Evolutionary conservation across 2,888 invertebrate species (phyloP), one percentile per base, ranked within the genome.

Genomic region (Drosophila cognata): DNA sequence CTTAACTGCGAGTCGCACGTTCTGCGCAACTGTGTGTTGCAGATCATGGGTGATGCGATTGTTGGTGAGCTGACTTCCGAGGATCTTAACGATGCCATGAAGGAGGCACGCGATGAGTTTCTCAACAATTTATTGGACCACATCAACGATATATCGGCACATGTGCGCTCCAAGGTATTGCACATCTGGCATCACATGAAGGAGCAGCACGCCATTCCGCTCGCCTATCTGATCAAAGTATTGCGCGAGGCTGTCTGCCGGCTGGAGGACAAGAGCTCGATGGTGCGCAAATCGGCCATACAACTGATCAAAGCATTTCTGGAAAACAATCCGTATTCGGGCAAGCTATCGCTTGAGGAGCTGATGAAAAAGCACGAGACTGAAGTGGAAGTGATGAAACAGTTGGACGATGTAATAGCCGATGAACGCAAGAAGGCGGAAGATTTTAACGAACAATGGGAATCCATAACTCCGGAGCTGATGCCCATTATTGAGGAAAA

Each of bases 301-400:
- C 86, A 91, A 57, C 58, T 93, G 28, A 92, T 94, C 3, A 93
- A 95, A 93, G 94, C 96, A 21, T 96, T 98, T 92, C 93, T 99
- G 48, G 96, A 97, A 92, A 95, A 95, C 79, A 99, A 99, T 94
- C 97, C 97, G 6, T 99, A 96, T 93, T 96, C 97, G n/a, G 95
- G 96, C 0, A 95, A 96, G 94, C 71, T 93, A 0, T 91, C 92
- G 1, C 70, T 92, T 7, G 94, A 94, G 61, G 95, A 96, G 80
- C 92, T 97, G 28, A 94, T 95, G 46, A 94, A 95, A 61, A 94
- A 96, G 81, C 94, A 95, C 80, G 93, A 94, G 29, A 91, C 92
- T 71, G 90, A 93, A 88, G 89, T 82, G 63, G 63, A 91, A 72
- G 91, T 91, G 64, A 91, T 93, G 88, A 89, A 93, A 91, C 52